A percentile compares a stretch with the other conserved stretches of the same genome.
Evolutionary conservation across 1,140 invertebrate genomes (phyloP).

Genomic region (Zaprionus capensis): DNA sequence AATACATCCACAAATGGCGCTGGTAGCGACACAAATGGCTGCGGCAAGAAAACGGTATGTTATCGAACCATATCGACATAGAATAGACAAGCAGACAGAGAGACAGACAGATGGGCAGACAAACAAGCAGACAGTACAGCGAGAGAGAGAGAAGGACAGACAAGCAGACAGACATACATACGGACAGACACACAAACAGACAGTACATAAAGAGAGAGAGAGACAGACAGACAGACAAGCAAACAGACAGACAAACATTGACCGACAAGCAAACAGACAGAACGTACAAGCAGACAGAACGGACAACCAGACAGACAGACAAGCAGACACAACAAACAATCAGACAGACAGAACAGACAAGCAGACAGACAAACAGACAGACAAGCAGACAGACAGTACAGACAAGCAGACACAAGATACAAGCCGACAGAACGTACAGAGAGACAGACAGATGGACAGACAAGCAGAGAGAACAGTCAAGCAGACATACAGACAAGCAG

Average conservation of each 20-base stretch:
- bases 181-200: not conserved
- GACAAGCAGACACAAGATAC: not conserved
- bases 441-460: not conserved
- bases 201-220: not conserved
- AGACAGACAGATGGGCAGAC: not conserved
- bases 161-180: not conserved
- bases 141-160: not conserved
- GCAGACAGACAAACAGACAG: not conserved
- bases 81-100: not conserved
- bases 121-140: not conserved
- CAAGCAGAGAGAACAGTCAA: no score
- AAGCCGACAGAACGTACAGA: not conserved
- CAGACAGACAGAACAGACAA: no score
- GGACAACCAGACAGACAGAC: no score
- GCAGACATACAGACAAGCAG: not conserved
- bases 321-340: no score
- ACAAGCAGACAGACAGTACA: not conserved
- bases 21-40: constrained; percentile 62
- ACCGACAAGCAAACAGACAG: not conserved
- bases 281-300: not conserved
- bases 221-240: not conserved
- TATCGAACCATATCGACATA: constrained; percentile 5
- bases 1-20: constrained; percentile 66
- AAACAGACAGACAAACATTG: not conserved
- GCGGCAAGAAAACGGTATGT: constrained; percentile 69